A percentile compares a stretch with the other conserved stretches of the same genome.
These are phyloP conservation scores for Conops quadrifasciatus DNA, from an alignment of 2,888 invertebrate genomes.

Conservation along the genomic window DNA sequence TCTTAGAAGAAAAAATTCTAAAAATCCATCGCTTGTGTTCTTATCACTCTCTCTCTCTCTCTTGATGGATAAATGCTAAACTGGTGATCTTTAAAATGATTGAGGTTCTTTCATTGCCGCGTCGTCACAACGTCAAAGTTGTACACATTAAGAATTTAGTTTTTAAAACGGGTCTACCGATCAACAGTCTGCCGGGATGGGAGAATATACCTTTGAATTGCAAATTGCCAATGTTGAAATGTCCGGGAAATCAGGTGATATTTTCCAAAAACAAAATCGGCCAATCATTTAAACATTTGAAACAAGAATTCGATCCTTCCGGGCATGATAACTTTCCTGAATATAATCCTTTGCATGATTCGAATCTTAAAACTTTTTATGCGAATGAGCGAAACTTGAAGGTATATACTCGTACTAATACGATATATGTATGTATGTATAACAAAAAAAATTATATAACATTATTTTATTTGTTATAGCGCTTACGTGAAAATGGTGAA, in stretches of 20 bases:
- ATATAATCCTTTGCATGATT: constrained; percentile 71
- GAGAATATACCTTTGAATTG: constrained; percentile 59
- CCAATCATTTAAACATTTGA: constrained; percentile 52
- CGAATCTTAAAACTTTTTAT: constrained; percentile 69
- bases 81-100: constrained; percentile 48
- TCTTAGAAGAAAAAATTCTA: background rate
- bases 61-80: background rate
- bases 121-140: constrained; percentile 48
- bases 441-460: too few species aligned
- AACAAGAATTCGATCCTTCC: constrained; percentile 58
- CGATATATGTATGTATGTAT: too few species aligned
- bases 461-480: constrained; percentile 49
- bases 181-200: constrained; percentile 64
- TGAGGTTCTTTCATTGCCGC: constrained; percentile 57
- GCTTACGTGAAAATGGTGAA: constrained; percentile 68
- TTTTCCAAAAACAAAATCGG: constrained; percentile 64
- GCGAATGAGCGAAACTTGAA: constrained; percentile 61
- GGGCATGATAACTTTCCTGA: constrained; percentile 58
- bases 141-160: constrained; percentile 40
- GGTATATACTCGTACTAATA: constrained; percentile 44
- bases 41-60: background rate
- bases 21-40: background rate
- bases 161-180: constrained; percentile 56
- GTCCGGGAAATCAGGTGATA: constrained; percentile 62
- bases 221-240: constrained; percentile 64